phyloP scores from a whole-genome alignment of 2,113 vertebrate genomes.

The Apeltes quadracus region DNA sequence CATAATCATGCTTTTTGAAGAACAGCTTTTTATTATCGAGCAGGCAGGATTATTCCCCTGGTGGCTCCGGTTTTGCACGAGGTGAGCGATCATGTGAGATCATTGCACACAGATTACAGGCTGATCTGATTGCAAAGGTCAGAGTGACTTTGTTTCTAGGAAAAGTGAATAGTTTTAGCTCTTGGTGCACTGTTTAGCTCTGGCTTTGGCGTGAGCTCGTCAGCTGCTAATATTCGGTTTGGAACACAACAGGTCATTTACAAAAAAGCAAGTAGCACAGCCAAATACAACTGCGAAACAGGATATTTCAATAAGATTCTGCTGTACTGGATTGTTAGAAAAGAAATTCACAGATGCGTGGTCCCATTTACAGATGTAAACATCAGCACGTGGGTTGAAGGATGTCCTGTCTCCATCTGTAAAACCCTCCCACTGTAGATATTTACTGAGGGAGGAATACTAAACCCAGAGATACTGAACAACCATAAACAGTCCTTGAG shows the following conservation, averaged over 20 bases:
- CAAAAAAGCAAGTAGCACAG: neutral
- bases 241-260: neutral
- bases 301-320: neutral
- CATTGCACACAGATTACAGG: neutral
- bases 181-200: neutral
- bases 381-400: slow-evolving; percentile 18
- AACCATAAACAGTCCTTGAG: slow-evolving; percentile 20
- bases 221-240: neutral
- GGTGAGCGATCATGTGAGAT: slow-evolving; percentile 11
- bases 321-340: neutral
- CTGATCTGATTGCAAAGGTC: neutral
- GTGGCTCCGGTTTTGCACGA: neutral
- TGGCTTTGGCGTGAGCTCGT: neutral
- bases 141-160: neutral
- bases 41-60: neutral
- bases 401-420: slow-evolving; percentile 21
- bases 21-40: neutral
- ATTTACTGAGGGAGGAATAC: slow-evolving; percentile 43
- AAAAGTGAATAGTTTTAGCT: neutral
- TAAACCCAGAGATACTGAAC: slow-evolving; percentile 53
- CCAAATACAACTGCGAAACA: neutral
- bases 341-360: neutral
- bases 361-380: slow-evolving; percentile 8
- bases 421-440: slow-evolving; percentile 15
- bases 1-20: too few species aligned